A percentile compares a stretch with the other conserved stretches of the same genome.
Evolutionary conservation across 2,797 vertebrate genomes (phyloP).

Genomic region (Pangasius larnaudii): DNA sequence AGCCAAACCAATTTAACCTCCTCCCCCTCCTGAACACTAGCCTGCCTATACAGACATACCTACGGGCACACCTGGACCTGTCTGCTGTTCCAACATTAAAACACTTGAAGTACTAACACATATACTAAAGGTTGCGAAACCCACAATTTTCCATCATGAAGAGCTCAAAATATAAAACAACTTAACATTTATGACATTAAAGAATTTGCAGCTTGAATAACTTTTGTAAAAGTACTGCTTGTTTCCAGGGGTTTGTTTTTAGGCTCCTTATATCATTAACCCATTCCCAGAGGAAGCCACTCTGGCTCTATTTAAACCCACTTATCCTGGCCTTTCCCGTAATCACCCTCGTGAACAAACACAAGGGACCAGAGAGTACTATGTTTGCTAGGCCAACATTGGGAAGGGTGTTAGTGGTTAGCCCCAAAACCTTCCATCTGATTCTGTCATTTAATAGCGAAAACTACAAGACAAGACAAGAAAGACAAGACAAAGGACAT

Average conservation of each 20-base stretch:
- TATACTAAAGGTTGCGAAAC: slow-evolving; percentile 4
- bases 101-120: slow-evolving; percentile 19
- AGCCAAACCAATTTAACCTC: slow-evolving; percentile 53
- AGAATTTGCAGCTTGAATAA: slow-evolving; percentile 50
- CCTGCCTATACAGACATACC: slow-evolving; percentile 52
- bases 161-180: slow-evolving; percentile 33
- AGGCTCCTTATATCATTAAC: slow-evolving; percentile 67
- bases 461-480: slow-evolving; percentile 44
- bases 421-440: slow-evolving; percentile 29
- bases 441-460: slow-evolving; percentile 18
- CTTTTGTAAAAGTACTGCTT: slow-evolving; percentile 53
- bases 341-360: slow-evolving; percentile 68
- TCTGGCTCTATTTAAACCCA: slow-evolving; percentile 70
- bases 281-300: slow-evolving; percentile 72
- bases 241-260: slow-evolving; percentile 65
- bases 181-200: slow-evolving; percentile 27
- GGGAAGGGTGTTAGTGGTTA: slow-evolving; percentile 46
- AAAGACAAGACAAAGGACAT: slow-evolving; percentile 21
- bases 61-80: slow-evolving; percentile 41
- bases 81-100: slow-evolving; percentile 37
- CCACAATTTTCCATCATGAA: slow-evolving; percentile 21
- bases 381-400: slow-evolving; percentile 42
- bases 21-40: slow-evolving; percentile 41
- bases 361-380: slow-evolving; percentile 50
- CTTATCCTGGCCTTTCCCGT: slow-evolving; percentile 66